Evolutionary conservation across 1,140 invertebrate genomes (phyloP), one percentile per base, ranked within the genome.

Genomic region (Palaemon carinicauda): DNA sequence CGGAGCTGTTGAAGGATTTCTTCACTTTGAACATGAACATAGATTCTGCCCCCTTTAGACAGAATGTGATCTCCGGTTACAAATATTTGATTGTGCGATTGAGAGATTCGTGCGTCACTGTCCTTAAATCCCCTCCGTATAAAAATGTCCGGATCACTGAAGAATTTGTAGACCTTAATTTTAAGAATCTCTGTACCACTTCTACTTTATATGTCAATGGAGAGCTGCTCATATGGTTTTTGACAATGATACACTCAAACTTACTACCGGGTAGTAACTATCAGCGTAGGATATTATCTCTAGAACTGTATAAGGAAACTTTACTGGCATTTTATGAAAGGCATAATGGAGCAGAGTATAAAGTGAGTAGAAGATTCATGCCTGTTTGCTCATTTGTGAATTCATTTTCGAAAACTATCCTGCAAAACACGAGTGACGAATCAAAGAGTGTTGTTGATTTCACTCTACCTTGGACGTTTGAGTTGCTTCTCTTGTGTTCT

Each of bases 211-310:
- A 54, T 10, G 51, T 65, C 19, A 65, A 90, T 24, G 80, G 54
- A 17, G 75, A 90, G n/a, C 92, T 93, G 87, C 87, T 92, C n/a
- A 87, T 92, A 33, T 93, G 92, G 92, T 87, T 94, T n/a, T 90
- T 92, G 81, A 86, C 89, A 51, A 91, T 93, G 65, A 89, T 93
- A 15, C 88, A 93, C 56, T 89, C 91, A 52, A 93, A 92, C 88
- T 90, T 94, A 7, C 90, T 92, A 87, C 91, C 92, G 60, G 93
- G 92, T 33, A 92, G 92, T n/a, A 92, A 92, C 89, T 94, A 93
- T 90, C 93, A 94, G 90, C 88, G 93, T 41, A 92, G 92, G 88
- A 91, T 92, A 60, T 88, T 92, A n/a, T 92, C 91, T 75, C 87
- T 93, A 19, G 91, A 90, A 24, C 87, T 93, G 50, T 92, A 91